A percentile compares a stretch with the other conserved stretches of the same genome.
These are phyloP conservation scores for Lysandra bellargus DNA, from an alignment of 2,888 invertebrate genomes.

Conservation along the genomic window DNA sequence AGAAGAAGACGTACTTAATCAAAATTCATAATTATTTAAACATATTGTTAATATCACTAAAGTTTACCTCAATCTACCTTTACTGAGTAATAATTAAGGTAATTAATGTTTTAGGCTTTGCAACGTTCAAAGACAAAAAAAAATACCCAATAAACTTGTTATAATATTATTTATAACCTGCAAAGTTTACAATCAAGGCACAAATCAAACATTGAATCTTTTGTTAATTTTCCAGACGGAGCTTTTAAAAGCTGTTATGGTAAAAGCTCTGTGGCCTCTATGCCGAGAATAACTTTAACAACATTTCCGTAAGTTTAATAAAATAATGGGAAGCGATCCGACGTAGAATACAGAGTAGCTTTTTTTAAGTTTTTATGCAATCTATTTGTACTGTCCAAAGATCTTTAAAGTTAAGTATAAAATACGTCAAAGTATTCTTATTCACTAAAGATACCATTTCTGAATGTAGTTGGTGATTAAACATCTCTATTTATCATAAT, in stretches of 20 bases:
- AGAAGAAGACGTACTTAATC: no score
- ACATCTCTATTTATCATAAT: background rate
- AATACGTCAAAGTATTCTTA: background rate
- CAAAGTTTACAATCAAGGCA: background rate
- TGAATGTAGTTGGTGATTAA: no score
- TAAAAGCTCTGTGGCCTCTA: slow-evolving; percentile 14
- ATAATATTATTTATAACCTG: background rate
- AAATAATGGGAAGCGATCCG: background rate
- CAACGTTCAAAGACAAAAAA: background rate
- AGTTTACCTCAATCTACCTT: no score
- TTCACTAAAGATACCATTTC: no score
- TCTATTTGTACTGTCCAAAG: background rate
- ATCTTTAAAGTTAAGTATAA: no score
- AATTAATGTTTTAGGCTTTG: background rate
- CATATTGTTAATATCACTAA: no score
- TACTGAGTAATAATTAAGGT: no score
- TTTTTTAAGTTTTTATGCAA: background rate
- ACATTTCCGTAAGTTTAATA: slow-evolving; percentile 7
- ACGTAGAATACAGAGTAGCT: background rate
- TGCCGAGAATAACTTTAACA: slow-evolving; percentile 12
- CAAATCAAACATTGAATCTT: background rate
- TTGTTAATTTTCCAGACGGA: slow-evolving; percentile 7
- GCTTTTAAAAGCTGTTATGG: slow-evolving; percentile 15
- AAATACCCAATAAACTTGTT: background rate
- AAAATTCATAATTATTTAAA: no score